A percentile compares a stretch with the other conserved stretches of the same genome.
These are phyloP conservation scores for cattle (Bos taurus) DNA, from an alignment of 2,113 vertebrate species.

Conservation along the genomic window DNA sequence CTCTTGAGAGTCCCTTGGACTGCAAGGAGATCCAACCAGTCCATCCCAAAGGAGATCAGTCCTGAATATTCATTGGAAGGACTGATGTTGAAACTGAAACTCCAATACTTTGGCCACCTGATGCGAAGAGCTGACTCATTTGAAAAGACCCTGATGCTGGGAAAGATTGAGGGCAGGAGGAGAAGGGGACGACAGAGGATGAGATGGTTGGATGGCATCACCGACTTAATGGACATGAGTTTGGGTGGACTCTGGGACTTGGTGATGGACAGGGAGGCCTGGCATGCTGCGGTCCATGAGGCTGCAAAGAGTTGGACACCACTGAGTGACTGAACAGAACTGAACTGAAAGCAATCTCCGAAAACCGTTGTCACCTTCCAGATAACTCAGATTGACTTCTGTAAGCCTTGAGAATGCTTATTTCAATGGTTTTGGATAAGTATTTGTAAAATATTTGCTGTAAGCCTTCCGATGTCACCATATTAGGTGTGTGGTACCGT, in stretches of 20 bases:
- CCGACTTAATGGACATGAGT: not conserved
- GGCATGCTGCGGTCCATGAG: not conserved
- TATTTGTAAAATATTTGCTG: not conserved
- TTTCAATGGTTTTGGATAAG: not conserved
- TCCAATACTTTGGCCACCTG: not conserved
- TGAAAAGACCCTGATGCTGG: not conserved
- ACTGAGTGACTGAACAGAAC: not conserved
- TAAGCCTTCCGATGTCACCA: not conserved
- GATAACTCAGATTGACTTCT: not conserved
- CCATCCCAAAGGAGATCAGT: not conserved
- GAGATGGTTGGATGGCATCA: not conserved
- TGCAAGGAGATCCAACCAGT: not conserved
- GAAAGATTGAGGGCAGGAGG: not conserved
- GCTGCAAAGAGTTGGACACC: not conserved
- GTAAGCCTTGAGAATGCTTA: not conserved
- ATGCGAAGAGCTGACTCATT: not conserved
- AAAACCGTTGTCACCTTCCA: not conserved
- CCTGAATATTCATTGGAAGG: not conserved
- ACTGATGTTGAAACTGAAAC: not conserved
- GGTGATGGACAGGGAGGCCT: not conserved
- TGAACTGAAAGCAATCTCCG: not conserved
- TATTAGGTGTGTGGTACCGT: rapidly evolving
- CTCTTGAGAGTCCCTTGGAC: not conserved
- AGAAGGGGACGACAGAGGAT: not conserved
- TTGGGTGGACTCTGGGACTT: not conserved